Evolutionary conservation across 2,888 invertebrate species (phyloP).

Genomic region (Drosophila testacea): DNA sequence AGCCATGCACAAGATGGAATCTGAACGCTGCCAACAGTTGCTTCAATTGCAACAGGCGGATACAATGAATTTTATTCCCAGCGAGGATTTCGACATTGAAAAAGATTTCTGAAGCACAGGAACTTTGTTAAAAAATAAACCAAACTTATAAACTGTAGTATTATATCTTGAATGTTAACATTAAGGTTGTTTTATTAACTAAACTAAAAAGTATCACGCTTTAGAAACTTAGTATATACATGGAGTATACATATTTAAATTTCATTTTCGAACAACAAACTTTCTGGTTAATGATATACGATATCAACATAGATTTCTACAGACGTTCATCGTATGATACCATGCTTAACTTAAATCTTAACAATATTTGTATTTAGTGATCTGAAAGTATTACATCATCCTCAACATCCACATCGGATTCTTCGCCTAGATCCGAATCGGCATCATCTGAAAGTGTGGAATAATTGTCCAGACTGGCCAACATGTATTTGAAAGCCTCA

Average conservation of each 20-base stretch:
- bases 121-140: not conserved
- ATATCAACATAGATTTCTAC: no score
- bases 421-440: not conserved
- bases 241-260: no score
- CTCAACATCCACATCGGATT: not conserved
- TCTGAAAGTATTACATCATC: no score
- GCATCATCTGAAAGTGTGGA: not conserved
- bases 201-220: no score
- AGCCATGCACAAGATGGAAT: conserved; percentile 2
- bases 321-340: no score
- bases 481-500: not conserved
- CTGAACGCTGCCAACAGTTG: conserved; percentile 14
- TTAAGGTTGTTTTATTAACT: no score
- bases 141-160: no score
- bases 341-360: not conserved
- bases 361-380: no score
- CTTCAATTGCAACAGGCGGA: conserved; percentile 8
- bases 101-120: conserved; percentile 14
- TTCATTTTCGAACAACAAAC: no score
- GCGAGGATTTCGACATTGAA: conserved; percentile 29
- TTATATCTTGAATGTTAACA: no score
- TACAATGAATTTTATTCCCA: not conserved
- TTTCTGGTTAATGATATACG: no score
- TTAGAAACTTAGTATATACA: no score
- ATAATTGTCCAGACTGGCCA: not conserved